Conservation (phyloP, 2,888 invertebrate species). For the Pristionchus arcanus region DNA sequence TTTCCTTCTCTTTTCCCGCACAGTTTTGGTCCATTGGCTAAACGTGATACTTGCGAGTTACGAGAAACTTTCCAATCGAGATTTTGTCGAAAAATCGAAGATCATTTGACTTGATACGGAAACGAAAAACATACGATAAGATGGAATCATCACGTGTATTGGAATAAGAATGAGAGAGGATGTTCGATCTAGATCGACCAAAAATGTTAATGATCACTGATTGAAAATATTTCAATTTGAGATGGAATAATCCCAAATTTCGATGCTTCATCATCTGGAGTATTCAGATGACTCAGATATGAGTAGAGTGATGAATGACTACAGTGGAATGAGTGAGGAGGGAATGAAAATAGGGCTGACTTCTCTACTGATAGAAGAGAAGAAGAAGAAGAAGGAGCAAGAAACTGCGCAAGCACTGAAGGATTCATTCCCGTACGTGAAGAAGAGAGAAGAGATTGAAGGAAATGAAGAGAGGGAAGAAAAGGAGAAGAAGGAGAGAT, state of each 20-base stretch:
- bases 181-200: background rate
- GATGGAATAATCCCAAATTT: background rate
- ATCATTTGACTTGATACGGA: background rate
- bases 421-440: conserved; percentile 45
- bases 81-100: background rate
- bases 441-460: background rate
- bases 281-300: background rate
- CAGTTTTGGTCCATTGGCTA: background rate
- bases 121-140: background rate
- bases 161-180: background rate
- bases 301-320: background rate
- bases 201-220: background rate
- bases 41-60: background rate
- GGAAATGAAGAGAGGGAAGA: background rate
- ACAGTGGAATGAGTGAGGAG: background rate
- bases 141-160: background rate
- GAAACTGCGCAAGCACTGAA: conserved; percentile 26
- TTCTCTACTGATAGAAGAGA: background rate
- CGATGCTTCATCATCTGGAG: background rate
- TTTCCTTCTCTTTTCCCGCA: conserved; percentile 33
- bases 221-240: background rate
- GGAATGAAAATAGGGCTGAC: conserved; percentile 18
- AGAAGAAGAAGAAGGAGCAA: conserved; percentile 23
- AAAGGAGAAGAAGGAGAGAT: background rate
- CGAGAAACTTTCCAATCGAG: background rate